Conservation (phyloP, 2,797 vertebrate species). For the Spinus olivaceus region DNA sequence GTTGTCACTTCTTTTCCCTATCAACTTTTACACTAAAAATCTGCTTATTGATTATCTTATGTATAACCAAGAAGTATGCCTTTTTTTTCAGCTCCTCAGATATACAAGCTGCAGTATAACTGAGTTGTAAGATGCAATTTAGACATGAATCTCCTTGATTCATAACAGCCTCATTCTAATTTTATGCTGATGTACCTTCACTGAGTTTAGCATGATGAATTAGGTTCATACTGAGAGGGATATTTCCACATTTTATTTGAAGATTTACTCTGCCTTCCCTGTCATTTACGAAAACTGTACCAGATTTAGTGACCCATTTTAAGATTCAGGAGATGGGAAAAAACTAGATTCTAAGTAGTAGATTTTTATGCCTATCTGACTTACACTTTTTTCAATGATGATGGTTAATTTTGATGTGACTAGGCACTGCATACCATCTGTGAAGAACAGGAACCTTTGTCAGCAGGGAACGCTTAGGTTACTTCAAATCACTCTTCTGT, state of each 20-base stretch:
- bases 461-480: background rate
- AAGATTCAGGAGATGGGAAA: background rate
- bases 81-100: background rate
- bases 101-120: background rate
- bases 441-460: background rate
- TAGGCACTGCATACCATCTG: background rate
- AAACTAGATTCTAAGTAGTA: background rate
- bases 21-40: background rate
- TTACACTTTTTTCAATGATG: background rate
- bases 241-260: slow-evolving; percentile 10
- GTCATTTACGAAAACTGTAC: background rate
- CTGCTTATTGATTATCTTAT: background rate
- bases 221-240: background rate
- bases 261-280: background rate
- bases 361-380: background rate
- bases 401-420: background rate
- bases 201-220: background rate
- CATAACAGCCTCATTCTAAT: slow-evolving; percentile 5
- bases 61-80: background rate
- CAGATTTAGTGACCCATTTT: slow-evolving; percentile 11
- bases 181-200: slow-evolving; percentile 18
- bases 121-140: background rate
- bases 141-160: background rate
- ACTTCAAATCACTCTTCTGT: background rate
- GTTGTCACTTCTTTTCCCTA: background rate